phyloP scores from a whole-genome alignment of 2,888 invertebrate species.

The Ligdia adustata region DNA sequence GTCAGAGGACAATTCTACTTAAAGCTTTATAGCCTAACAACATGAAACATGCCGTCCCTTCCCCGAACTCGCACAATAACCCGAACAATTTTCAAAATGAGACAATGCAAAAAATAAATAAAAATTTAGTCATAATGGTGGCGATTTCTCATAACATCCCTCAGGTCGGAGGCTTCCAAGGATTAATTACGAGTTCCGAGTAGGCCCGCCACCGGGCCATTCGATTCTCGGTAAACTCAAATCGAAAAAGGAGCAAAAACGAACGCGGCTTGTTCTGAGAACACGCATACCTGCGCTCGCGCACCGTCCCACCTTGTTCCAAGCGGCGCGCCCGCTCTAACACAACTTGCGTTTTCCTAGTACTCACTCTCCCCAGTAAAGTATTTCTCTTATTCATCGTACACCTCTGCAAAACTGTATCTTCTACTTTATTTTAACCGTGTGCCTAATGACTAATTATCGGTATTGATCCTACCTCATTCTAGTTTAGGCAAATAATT shows the following conservation, averaged over 20 bases:
- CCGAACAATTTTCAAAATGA: conserved; percentile 67
- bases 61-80: conserved; percentile 63
- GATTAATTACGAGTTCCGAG: conserved; percentile 83
- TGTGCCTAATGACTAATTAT: conserved; percentile 4
- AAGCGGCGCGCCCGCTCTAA: conserved; percentile 51
- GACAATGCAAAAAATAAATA: conserved; percentile 71
- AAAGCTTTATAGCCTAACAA: conserved; percentile 51
- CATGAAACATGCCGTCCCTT: conserved; percentile 51
- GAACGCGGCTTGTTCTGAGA: conserved; percentile 73
- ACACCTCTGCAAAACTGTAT: conserved; percentile 34
- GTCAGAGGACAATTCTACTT: conserved; percentile 61
- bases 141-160: conserved; percentile 81
- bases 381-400: conserved; percentile 46
- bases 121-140: conserved; percentile 68
- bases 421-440: background rate
- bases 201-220: conserved; percentile 81
- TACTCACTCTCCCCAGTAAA: conserved; percentile 45
- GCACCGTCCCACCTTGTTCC: conserved; percentile 70
- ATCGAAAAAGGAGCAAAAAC: conserved; percentile 84
- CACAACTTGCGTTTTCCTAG: conserved; percentile 69
- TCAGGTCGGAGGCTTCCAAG: conserved; percentile 80
- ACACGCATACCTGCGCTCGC: conserved; percentile 79
- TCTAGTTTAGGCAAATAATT: background rate
- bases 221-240: conserved; percentile 80
- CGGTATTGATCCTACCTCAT: background rate